Conservation (phyloP, 1,140 invertebrate species). For the Ptiloglossa arizonensis region DNA sequence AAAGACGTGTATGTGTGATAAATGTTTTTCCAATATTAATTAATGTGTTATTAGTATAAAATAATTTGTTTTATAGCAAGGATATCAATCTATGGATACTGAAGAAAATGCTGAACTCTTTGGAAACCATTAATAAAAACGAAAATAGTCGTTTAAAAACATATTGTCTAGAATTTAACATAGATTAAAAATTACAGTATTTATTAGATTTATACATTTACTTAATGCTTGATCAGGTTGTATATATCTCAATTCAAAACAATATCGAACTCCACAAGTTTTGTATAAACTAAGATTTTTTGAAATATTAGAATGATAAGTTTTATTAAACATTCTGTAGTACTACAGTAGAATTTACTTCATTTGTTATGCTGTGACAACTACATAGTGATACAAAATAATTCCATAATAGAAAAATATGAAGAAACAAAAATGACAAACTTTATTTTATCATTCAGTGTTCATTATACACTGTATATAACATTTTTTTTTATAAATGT, state of each 20-base stretch:
- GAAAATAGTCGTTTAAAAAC: constrained; percentile 34
- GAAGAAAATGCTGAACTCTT: constrained; percentile 79
- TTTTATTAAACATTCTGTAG: neutral
- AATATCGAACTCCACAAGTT: constrained; percentile 47
- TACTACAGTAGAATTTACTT: constrained; percentile 2
- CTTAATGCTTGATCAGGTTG: constrained; percentile 25
- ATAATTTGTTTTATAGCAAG: constrained; percentile 75
- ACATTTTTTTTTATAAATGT: constrained; percentile 31
- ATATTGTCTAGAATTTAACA: constrained; percentile 21
- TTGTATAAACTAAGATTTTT: constrained; percentile 38
- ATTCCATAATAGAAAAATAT: constrained; percentile 12
- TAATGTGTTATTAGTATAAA: constrained; percentile 43
- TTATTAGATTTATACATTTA: constrained; percentile 54
- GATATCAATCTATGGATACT: constrained; percentile 79
- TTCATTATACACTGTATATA: constrained; percentile 23
- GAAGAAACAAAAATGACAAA: constrained; percentile 20
- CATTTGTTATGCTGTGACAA: constrained; percentile 4
- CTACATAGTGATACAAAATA: constrained; percentile 6
- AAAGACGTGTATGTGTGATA: constrained; percentile 76
- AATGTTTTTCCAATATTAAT: neutral
- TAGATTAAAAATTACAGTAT: constrained; percentile 37
- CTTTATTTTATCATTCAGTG: constrained; percentile 14
- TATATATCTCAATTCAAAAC: constrained; percentile 22
- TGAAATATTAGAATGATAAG: constrained; percentile 33
- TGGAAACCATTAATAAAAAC: constrained; percentile 60